Percentiles rank a stretch among this genome's conserved stretches.
Evolutionary conservation across 2,888 invertebrate species (phyloP).

Genomic region (Eueremaeus valkanovi): DNA sequence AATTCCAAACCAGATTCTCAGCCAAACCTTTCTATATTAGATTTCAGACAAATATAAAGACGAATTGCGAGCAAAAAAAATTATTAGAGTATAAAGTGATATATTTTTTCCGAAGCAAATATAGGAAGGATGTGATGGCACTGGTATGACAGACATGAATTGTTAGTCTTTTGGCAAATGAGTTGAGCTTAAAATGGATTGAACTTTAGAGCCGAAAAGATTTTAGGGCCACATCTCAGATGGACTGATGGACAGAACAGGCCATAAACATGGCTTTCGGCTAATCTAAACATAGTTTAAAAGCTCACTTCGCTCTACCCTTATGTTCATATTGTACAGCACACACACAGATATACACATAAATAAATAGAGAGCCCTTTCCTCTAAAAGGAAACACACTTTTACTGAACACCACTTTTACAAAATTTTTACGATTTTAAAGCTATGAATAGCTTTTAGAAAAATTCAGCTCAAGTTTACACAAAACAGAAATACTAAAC

Average conservation of each 20-base stretch:
- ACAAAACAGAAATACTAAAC: conserved; percentile 28
- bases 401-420: conserved; percentile 18
- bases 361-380: not conserved
- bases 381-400: conserved; percentile 17
- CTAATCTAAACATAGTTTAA: conserved; percentile 25
- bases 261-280: conserved; percentile 23
- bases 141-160: conserved; percentile 26
- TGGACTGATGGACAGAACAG: not conserved
- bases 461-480: conserved; percentile 26
- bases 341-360: no score
- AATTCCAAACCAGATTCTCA: not conserved
- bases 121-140: conserved; percentile 22
- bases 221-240: not conserved
- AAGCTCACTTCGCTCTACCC: not conserved
- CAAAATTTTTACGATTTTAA: conserved; percentile 11
- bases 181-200: conserved; percentile 20
- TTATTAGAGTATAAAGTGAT: not conserved
- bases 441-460: conserved; percentile 2
- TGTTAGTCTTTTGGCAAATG: conserved; percentile 32
- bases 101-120: not conserved
- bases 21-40: not conserved
- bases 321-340: not conserved
- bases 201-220: not conserved
- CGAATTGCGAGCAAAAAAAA: not conserved
- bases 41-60: not conserved